Evolutionary conservation across 2,888 invertebrate species (phyloP).

Genomic region (Pseudolycoriella hygida): DNA sequence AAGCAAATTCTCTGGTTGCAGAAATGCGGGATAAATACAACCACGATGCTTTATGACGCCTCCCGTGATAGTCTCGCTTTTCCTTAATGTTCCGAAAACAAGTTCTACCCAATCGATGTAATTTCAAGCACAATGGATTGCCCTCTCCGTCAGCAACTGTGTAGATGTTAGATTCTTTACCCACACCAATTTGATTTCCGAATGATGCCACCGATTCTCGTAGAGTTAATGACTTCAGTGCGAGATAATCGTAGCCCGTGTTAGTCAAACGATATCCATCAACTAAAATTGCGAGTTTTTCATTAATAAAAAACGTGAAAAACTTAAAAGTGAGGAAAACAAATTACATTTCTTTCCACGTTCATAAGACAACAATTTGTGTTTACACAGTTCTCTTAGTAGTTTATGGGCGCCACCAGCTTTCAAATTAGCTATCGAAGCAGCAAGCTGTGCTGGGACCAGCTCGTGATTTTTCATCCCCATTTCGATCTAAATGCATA

Average conservation of each 20-base stretch:
- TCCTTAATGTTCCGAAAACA: constrained; percentile 92
- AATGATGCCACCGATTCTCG: constrained; percentile 66
- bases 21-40: constrained; percentile 90
- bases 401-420: constrained; percentile 88
- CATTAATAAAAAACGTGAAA: background rate
- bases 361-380: constrained; percentile 82
- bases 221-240: constrained; percentile 70
- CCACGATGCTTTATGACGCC: constrained; percentile 83
- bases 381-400: constrained; percentile 76
- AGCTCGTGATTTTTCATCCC: constrained; percentile 99
- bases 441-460: constrained; percentile 76
- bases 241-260: constrained; percentile 90
- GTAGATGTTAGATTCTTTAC: constrained; percentile 96
- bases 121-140: constrained; percentile 70
- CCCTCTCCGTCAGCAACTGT: constrained; percentile 67
- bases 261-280: constrained; percentile 95
- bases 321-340: background rate
- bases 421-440: constrained; percentile 82
- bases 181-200: constrained; percentile 97
- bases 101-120: constrained; percentile 85
- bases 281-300: constrained; percentile 34
- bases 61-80: constrained; percentile 92
- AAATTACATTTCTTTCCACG: constrained; percentile 76
- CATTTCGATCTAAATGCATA: constrained; percentile 85
- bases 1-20: constrained; percentile 94